Evolutionary conservation across 2,888 invertebrate species (phyloP).

Genomic region (Amblyteles armatorius): DNA sequence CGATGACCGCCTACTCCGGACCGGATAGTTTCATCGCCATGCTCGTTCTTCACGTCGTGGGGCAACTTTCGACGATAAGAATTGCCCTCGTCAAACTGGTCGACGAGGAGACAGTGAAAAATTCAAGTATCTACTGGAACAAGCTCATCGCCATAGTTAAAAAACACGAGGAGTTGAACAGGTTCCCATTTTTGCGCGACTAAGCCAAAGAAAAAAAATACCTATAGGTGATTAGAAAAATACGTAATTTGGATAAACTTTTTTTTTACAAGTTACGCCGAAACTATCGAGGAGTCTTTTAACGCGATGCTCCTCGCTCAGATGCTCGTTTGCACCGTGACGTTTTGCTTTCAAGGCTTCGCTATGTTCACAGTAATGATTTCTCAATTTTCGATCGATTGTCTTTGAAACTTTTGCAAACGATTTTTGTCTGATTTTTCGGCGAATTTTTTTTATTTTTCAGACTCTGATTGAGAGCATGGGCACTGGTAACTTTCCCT

Average conservation of each 20-base stretch:
- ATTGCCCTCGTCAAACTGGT: constrained; percentile 42
- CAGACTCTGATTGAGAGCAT: constrained; percentile 36
- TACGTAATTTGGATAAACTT: not conserved
- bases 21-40: constrained; percentile 73
- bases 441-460: not conserved
- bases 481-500: constrained; percentile 9
- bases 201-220: not conserved
- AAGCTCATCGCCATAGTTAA: constrained; percentile 46
- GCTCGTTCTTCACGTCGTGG: constrained; percentile 74
- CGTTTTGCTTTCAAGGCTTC: constrained; percentile 66
- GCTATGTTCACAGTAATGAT: constrained; percentile 53
- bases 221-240: constrained; percentile 33
- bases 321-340: constrained; percentile 58
- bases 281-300: constrained; percentile 53
- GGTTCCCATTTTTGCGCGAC: not conserved
- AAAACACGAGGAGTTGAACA: constrained; percentile 60
- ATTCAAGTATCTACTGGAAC: constrained; percentile 29
- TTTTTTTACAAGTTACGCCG: not conserved
- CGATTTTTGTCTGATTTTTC: not conserved
- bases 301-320: constrained; percentile 62
- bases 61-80: constrained; percentile 68
- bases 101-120: constrained; percentile 40
- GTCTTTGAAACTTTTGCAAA: not conserved
- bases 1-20: constrained; percentile 72
- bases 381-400: not conserved